These are phyloP conservation scores for Isoperla grammatica DNA, from an alignment of 2,888 invertebrate genomes.

Conservation along the genomic window DNA sequence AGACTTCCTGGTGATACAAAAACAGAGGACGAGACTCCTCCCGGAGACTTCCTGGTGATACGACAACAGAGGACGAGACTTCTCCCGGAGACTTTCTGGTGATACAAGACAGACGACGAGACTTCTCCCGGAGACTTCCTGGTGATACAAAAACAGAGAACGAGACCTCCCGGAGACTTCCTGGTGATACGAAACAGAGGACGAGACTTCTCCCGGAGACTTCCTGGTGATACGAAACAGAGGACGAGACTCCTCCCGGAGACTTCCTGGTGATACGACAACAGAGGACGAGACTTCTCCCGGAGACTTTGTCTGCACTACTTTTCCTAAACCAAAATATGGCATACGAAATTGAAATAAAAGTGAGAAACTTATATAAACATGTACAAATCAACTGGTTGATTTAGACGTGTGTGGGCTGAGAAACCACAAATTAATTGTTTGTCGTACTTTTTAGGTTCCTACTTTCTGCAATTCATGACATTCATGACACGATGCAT, in stretches of 20 bases:
- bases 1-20: background rate
- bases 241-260: constrained; percentile 7
- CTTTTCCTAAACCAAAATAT: no score
- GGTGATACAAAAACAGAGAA: background rate
- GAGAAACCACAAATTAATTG: no score
- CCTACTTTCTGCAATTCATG: no score
- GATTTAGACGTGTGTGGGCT: no score
- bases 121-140: background rate
- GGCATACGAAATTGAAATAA: no score
- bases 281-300: constrained; percentile 1
- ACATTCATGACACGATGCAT: no score
- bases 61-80: background rate
- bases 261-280: background rate
- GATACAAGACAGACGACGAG: no score
- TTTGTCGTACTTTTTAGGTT: no score
- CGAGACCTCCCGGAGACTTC: constrained; percentile 1
- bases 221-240: background rate
- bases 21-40: background rate
- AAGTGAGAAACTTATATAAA: no score
- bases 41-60: constrained; percentile 2
- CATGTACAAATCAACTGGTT: no score
- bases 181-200: no score
- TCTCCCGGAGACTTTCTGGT: background rate
- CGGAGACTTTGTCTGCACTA: background rate
- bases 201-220: constrained; percentile 6